These are phyloP conservation scores for Austrofundulus limnaeus DNA, from an alignment of 2,113 vertebrate species.

Conservation along the genomic window DNA sequence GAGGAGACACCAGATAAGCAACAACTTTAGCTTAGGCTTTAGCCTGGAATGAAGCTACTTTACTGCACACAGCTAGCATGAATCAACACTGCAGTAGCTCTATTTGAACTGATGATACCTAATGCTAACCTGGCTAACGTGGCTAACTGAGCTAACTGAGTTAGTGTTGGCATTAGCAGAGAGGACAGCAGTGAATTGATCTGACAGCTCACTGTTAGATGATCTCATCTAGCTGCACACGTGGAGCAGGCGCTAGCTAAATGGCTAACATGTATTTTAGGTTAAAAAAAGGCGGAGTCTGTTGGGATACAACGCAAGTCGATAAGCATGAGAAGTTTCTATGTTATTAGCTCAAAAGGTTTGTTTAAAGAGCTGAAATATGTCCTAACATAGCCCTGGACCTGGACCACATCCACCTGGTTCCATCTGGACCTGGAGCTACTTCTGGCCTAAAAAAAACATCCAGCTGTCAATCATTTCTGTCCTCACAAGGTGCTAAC, in stretches of 20 bases:
- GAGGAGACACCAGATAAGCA: constrained; percentile 98
- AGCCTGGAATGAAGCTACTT: constrained; percentile 27
- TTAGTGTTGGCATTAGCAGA: constrained; percentile 53
- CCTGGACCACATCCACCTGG: too few relatives aligned
- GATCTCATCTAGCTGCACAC: not conserved
- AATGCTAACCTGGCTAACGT: constrained; percentile 9
- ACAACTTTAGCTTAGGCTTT: constrained; percentile 72
- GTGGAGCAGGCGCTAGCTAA: too few relatives aligned
- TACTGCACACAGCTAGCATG: constrained; percentile 63
- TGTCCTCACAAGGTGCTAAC: too few relatives aligned
- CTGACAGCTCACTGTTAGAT: constrained; percentile 69
- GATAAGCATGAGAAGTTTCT: not conserved
- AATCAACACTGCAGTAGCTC: constrained; percentile 25
- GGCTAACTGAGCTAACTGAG: constrained; percentile 14
- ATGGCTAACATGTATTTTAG: not conserved
- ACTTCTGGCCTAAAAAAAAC: too few relatives aligned
- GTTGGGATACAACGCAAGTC: not conserved
- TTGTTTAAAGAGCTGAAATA: too few relatives aligned
- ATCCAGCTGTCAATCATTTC: too few relatives aligned
- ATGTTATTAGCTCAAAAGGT: not conserved
- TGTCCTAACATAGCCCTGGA: too few relatives aligned
- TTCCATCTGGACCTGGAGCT: too few relatives aligned
- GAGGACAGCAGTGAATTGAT: constrained; percentile 88
- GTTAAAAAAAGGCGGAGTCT: not conserved
- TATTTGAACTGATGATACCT: constrained; percentile 13